phyloP scores from a whole-genome alignment of 2,888 invertebrate genomes.

The Patella ulyssiponensis region DNA sequence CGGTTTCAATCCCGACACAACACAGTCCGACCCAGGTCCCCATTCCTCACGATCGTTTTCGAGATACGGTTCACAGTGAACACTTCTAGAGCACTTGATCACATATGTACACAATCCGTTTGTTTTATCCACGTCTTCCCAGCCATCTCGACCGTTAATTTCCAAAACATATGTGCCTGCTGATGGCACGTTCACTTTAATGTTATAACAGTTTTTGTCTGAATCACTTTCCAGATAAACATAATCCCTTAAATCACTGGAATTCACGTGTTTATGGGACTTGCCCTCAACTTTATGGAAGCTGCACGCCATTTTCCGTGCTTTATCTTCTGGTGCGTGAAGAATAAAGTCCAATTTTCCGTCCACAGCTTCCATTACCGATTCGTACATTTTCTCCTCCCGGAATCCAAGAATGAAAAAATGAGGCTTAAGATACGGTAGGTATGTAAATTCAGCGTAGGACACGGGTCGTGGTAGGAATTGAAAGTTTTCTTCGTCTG shows the following conservation, averaged over 20 bases:
- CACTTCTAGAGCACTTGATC: conserved; percentile 41
- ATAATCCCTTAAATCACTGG: conserved; percentile 44
- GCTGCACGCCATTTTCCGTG: conserved; percentile 21
- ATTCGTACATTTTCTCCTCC: conserved; percentile 45
- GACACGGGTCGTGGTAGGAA: conserved; percentile 50
- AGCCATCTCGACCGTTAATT: conserved; percentile 50
- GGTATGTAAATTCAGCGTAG: conserved; percentile 47
- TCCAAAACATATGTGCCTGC: conserved; percentile 54
- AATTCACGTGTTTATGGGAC: neutral
- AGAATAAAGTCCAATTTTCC: conserved; percentile 46
- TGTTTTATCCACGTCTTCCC: conserved; percentile 41
- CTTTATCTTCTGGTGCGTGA: conserved; percentile 25
- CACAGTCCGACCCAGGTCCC: conserved; percentile 63
- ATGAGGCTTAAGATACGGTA: conserved; percentile 49
- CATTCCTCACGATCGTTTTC: conserved; percentile 64
- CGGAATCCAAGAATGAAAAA: conserved; percentile 49
- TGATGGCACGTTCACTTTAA: conserved; percentile 48
- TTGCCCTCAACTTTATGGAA: conserved; percentile 16
- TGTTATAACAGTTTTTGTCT: conserved; percentile 41
- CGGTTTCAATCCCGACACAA: conserved; percentile 55
- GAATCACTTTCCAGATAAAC: conserved; percentile 54
- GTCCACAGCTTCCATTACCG: conserved; percentile 40
- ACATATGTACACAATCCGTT: conserved; percentile 51
- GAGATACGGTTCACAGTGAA: conserved; percentile 52
- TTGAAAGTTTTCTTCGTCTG: conserved; percentile 56